Evolutionary conservation across 2,888 invertebrate species (phyloP), one percentile per base, ranked within the genome.

Genomic region (Pomacea canaliculata): DNA sequence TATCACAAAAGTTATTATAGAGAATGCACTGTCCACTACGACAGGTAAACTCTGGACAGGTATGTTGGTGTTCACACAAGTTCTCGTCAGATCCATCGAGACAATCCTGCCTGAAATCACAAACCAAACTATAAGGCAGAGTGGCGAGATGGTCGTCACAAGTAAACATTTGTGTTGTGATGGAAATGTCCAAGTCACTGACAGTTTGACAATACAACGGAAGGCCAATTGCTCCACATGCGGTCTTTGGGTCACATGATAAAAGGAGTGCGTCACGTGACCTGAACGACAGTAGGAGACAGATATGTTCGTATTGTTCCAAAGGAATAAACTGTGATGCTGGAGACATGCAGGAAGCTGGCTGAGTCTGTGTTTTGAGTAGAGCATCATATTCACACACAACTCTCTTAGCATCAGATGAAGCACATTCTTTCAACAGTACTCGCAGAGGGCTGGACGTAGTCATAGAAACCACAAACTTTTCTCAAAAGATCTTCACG

Each of bases 21-120:
- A 18, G 10, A 27, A 73, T 27, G 67, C 73, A 73, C 73, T 73
- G 73, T 56, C 66, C 56, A 18, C 37, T 73, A 19, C 37, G 51
- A 46, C 73, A 73, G 23, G 16, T 16, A 37, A 66, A 73, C 9
- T 51, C 73, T n/a, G 19, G 19, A 27, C 73, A 73, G 9, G n/a
- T 12, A 10, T 12, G 48, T 5, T 27, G 9, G 27, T 73, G 66
- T 9, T 51, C 19, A n/a, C 73, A 73, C 56, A 73, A 73, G 9
- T 56, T 66, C 63, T 73, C 73, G 49, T 73, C 73, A 10, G 73
- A 66, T 18, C 65, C 73, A 13, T 73, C 73, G 27, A 37, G 49
- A 63, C 73, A 73, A 66, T 73, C 73, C 56, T 16, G 63, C 56
- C 59, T 56, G 46, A 66, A 67, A 66, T 73, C 73, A 73, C 73